Percentiles rank a stretch among this genome's conserved stretches.
phyloP scores from a whole-genome alignment of 2,888 invertebrate genomes.

The Callimorpha dominula region DNA sequence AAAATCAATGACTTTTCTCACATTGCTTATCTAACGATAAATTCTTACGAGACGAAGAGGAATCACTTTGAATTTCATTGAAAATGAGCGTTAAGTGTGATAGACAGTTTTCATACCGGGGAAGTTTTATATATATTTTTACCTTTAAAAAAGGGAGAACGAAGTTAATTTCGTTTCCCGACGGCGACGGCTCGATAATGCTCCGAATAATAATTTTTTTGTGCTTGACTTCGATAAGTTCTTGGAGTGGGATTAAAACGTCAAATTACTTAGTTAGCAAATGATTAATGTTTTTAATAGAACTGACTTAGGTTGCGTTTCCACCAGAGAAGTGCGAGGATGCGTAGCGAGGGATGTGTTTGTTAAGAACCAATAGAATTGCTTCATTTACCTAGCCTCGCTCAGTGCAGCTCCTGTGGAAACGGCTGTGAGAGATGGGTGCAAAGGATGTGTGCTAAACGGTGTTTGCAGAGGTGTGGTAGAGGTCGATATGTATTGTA shows the following conservation, averaged over 20 bases:
- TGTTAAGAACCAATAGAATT: too few relatives aligned
- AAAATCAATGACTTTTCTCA: background rate
- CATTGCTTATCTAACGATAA: slow-evolving; percentile 1
- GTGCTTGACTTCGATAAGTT: background rate
- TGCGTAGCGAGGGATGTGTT: too few relatives aligned
- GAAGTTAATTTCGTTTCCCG: background rate
- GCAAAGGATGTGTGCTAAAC: too few relatives aligned
- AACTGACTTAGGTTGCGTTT: too few relatives aligned
- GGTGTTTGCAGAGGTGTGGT: too few relatives aligned
- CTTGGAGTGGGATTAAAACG: background rate
- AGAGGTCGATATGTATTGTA: too few relatives aligned
- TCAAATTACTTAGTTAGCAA: too few relatives aligned
- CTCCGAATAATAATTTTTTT: background rate
- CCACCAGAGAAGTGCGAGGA: too few relatives aligned
- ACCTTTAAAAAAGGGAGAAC: background rate
- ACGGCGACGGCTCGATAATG: background rate
- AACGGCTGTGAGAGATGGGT: too few relatives aligned
- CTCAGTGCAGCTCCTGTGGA: too few relatives aligned
- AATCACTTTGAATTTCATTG: background rate
- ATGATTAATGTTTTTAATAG: too few relatives aligned
- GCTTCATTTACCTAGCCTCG: too few relatives aligned
- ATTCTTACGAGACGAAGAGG: background rate
- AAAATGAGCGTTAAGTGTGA: background rate
- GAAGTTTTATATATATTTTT: background rate
- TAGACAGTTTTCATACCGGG: background rate